Conservation (phyloP, 92 coral and sea anemone species). For the Paramuricea clavata region DNA sequence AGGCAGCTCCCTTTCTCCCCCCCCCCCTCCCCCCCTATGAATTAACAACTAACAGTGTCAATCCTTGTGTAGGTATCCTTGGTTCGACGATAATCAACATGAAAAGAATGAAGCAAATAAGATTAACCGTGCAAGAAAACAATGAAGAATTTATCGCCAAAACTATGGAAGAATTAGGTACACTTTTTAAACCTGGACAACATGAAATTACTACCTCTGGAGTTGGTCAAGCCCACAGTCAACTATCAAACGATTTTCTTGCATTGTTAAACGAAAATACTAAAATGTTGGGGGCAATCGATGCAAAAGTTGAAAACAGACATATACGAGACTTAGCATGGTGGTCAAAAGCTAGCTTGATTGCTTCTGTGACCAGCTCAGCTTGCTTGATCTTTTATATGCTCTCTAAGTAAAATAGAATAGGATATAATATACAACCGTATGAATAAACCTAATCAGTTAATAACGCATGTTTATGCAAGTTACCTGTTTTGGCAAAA, state of each 20-base stretch:
- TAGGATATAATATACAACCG: background rate
- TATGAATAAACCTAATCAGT: background rate
- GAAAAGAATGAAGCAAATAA: slow-evolving; percentile 86
- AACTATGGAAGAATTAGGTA: slow-evolving; percentile 66
- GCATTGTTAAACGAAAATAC: background rate
- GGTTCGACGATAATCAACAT: slow-evolving; percentile 87
- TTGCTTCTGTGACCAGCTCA: slow-evolving; percentile 20
- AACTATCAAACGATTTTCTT: background rate
- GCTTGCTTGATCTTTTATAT: slow-evolving; percentile 3
- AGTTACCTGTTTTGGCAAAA: too few species aligned
- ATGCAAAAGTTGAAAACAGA: slow-evolving; percentile 18
- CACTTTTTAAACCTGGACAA: background rate
- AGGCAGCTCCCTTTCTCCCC: too few species aligned
- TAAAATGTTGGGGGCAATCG: slow-evolving; percentile 3
- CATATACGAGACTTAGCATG: background rate
- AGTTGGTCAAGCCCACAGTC: background rate
- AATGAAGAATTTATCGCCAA: slow-evolving; percentile 77
- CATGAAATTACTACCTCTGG: background rate
- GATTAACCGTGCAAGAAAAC: slow-evolving; percentile 82
- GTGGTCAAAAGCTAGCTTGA: slow-evolving; percentile 21
- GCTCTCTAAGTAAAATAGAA: slow-evolving; percentile 12
- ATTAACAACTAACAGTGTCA: background rate
- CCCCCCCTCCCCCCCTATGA: too few species aligned
- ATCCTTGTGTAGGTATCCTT: slow-evolving; percentile 74
- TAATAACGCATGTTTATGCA: too few species aligned